Evolutionary conservation across 2,888 invertebrate genomes (phyloP), one percentile per base, ranked within the genome.

Genomic region (Nomada hirtipes): DNA sequence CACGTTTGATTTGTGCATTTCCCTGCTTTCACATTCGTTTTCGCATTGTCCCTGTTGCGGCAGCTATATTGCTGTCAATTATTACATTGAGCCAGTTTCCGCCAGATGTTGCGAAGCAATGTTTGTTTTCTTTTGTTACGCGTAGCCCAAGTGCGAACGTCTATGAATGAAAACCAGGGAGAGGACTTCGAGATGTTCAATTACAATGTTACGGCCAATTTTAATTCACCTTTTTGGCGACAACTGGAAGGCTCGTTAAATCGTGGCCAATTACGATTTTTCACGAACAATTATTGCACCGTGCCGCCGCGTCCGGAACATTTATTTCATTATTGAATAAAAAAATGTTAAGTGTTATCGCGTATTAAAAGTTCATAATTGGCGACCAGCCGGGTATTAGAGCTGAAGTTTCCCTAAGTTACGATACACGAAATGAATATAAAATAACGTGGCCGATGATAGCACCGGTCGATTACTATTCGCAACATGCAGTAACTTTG

Each of bases 1-100:
- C 77, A 26, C 69, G 75, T 75, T 79, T 63, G 77, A 86, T 86
- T 84, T 76, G 76, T 68, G 47, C 68, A n/a, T 67, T 73, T 78
- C 73, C 42, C 29, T 11, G 53, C 70, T 63, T 61, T 64, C 71
- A 18, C 68, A 20, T 55, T n/a, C 29, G 15, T 26, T 13, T n/a
- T 9, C 42, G 2, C 23, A 20, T 52, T 60, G 47, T 57, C 55
- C 36, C 15, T 47, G 23, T 26, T 71, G 36, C 69, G 42, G 26
- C 4, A 15, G 15, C 50, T 36, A 47, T 7, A 15, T n/a, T 15
- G n/a, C n/a, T 20, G 20, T 11, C 61, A 13, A 61, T 42, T 61
- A 11, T 29, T 29, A 29, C 11, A 2, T 44, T 4, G 15, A 2
- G 63, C 26, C 4, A 26, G 2, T 47, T 1, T 26, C 23, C 11